Evolutionary conservation across 2,888 invertebrate species (phyloP).

Genomic region (Nasonovia ribisnigri): DNA sequence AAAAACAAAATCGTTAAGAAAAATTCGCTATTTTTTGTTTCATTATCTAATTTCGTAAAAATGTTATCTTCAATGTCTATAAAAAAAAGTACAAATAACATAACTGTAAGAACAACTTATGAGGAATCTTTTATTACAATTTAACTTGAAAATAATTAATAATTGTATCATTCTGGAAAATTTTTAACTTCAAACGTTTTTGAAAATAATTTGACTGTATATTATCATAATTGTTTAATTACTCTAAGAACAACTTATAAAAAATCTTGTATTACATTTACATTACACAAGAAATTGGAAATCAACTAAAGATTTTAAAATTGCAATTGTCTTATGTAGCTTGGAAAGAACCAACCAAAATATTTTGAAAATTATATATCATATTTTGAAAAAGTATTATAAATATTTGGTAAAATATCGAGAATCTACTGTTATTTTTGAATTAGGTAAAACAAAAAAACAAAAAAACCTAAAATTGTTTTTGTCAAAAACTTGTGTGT

Average conservation of each 20-base stretch:
- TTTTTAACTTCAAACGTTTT: not conserved
- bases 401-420: not conserved
- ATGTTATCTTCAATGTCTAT: too few relatives aligned
- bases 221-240: not conserved
- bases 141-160: not conserved
- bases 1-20: too few relatives aligned
- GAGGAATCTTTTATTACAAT: too few relatives aligned
- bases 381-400: not conserved
- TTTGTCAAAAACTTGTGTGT: not conserved
- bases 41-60: too few relatives aligned
- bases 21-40: too few relatives aligned
- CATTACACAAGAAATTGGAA: too few relatives aligned
- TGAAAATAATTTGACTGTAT: not conserved
- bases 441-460: not conserved
- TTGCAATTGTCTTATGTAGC: too few relatives aligned
- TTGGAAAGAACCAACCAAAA: not conserved
- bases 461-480: too few relatives aligned
- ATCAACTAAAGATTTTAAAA: too few relatives aligned
- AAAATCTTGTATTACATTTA: not conserved
- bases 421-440: not conserved
- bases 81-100: not conserved
- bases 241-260: not conserved
- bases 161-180: not conserved
- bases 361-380: too few relatives aligned
- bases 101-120: not conserved